Evolutionary conservation across 2,113 vertebrate species (phyloP).

Genomic region (Polypterus bichir): DNA sequence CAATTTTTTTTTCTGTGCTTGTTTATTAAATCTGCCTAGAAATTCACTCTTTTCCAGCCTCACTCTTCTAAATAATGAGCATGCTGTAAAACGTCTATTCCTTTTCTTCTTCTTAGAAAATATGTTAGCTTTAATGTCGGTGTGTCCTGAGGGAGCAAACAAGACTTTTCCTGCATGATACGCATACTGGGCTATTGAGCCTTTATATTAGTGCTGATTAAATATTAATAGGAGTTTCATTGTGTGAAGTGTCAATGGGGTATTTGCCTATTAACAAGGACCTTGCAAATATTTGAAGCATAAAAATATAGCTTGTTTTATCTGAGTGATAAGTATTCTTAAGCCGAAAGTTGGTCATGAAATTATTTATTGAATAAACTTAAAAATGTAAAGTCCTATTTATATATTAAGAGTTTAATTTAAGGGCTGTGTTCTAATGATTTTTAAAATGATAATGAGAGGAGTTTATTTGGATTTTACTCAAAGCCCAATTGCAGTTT

Average conservation of each 20-base stretch:
- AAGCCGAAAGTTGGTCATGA: too few relatives aligned
- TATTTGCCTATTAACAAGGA: conserved; percentile 59
- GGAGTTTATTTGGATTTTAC: too few relatives aligned
- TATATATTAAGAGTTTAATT: too few relatives aligned
- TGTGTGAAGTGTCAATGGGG: conserved; percentile 52
- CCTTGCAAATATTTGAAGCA: conserved; percentile 26
- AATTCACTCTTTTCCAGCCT: too few relatives aligned
- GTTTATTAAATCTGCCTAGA: too few relatives aligned
- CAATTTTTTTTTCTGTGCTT: too few relatives aligned
- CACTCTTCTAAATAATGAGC: conserved; percentile 25
- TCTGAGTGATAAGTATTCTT: too few relatives aligned
- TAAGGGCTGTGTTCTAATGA: too few relatives aligned
- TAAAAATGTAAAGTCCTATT: too few relatives aligned
- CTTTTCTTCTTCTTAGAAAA: conserved; percentile 37
- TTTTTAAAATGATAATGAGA: too few relatives aligned
- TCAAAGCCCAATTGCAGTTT: too few relatives aligned
- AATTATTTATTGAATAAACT: too few relatives aligned
- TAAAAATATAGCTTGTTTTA: conserved; percentile 4
- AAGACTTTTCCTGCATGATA: conserved; percentile 30
- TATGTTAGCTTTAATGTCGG: conserved; percentile 46
- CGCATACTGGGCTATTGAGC: conserved; percentile 33
- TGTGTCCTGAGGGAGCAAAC: conserved; percentile 60
- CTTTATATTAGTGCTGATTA: conserved; percentile 48
- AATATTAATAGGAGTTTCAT: conserved; percentile 53
- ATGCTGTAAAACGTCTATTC: conserved; percentile 29